Percentiles rank a stretch among this genome's conserved stretches.
Conservation (phyloP, 2,888 invertebrate genomes). For the Drosophila siamana region DNA sequence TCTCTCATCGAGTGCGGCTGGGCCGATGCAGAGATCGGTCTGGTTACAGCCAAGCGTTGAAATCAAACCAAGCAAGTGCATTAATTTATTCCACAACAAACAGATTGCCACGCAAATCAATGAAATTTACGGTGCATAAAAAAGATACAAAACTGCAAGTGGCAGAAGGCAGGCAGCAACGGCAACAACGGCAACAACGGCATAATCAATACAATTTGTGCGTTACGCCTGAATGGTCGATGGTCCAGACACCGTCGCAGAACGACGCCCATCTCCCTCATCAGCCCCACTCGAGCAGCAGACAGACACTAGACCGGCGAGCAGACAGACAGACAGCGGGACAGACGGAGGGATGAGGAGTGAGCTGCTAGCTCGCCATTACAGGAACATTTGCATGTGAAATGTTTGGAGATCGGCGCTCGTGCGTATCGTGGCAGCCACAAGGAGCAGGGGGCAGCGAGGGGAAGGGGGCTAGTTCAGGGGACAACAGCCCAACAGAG, state of each 20-base stretch:
- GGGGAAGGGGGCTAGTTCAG: background rate
- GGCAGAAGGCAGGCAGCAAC: background rate
- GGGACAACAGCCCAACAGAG: slow-evolving; percentile 9
- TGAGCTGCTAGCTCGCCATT: slow-evolving; percentile 27
- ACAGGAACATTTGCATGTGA: slow-evolving; percentile 13
- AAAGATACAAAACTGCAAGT: slow-evolving; percentile 39
- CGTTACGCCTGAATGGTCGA: slow-evolving; percentile 50
- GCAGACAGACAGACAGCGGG: slow-evolving; percentile 15
- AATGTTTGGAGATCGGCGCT: slow-evolving; percentile 49
- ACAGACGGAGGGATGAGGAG: slow-evolving; percentile 13
- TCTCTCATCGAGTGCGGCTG: slow-evolving; percentile 6
- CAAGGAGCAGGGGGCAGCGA: background rate
- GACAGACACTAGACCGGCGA: slow-evolving; percentile 16
- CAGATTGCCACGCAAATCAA: slow-evolving; percentile 76
- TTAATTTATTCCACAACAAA: slow-evolving; percentile 70
- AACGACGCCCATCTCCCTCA: background rate
- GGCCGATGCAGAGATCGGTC: slow-evolving; percentile 10
- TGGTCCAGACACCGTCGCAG: slow-evolving; percentile 25
- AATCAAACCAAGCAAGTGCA: slow-evolving; percentile 70
- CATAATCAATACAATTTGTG: slow-evolving; percentile 71
- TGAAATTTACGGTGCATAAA: slow-evolving; percentile 55
- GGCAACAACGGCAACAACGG: slow-evolving; percentile 41
- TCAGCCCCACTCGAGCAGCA: slow-evolving; percentile 3
- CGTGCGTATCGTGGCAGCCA: slow-evolving; percentile 41
- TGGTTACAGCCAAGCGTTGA: slow-evolving; percentile 57